Percentiles rank a stretch among this genome's conserved stretches.
These are phyloP conservation scores for Homarus gammarus DNA, from an alignment of 2,888 invertebrate genomes.

Conservation along the genomic window DNA sequence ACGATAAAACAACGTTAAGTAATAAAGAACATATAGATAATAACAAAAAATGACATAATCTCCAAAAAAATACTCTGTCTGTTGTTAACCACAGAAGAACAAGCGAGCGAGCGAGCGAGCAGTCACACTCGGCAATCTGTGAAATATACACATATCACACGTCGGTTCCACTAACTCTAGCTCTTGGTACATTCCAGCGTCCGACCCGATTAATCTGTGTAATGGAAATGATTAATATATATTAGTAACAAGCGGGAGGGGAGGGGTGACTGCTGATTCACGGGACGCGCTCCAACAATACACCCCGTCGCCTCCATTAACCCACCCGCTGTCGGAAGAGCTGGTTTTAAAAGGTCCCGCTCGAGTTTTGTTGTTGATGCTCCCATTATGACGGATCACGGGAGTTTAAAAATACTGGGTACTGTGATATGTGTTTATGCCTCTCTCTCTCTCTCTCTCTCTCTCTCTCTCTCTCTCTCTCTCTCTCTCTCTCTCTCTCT, in stretches of 20 bases:
- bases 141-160: no score
- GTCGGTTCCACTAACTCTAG: no score
- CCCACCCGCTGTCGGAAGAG: no score
- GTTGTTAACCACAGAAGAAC: not conserved
- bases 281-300: no score
- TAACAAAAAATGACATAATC: no score
- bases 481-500: not conserved
- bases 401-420: no score
- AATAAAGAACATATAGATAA: no score
- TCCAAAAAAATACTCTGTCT: no score
- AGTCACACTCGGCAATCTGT: not conserved
- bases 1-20: no score
- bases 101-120: not conserved
- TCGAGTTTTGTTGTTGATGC: slow-evolving; percentile 14
- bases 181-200: not conserved
- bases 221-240: slow-evolving; percentile 42
- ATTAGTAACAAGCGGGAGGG: slow-evolving; percentile 14
- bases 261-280: not conserved
- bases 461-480: not conserved
- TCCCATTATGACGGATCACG: slow-evolving; percentile 30
- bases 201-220: slow-evolving; percentile 5
- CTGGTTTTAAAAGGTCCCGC: no score
- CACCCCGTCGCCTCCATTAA: not conserved
- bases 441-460: not conserved
- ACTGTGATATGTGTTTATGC: not conserved